phyloP scores from a whole-genome alignment of 2,888 invertebrate species.

The Pemphredon lugubris region DNA sequence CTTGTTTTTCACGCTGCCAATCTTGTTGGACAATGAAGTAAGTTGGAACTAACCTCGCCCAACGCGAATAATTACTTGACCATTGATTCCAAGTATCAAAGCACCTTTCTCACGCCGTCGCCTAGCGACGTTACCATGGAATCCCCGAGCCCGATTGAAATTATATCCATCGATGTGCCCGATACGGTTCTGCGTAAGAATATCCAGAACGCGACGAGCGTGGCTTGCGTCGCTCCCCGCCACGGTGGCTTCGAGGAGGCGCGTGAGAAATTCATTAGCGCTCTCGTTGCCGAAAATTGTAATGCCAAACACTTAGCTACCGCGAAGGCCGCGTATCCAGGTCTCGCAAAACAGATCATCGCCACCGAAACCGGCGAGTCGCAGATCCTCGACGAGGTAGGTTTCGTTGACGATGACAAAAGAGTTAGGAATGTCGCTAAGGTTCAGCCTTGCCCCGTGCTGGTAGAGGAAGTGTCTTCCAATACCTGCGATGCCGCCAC shows the following conservation, averaged over 20 bases:
- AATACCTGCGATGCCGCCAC: constrained; percentile 19
- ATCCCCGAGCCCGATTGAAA: constrained; percentile 81
- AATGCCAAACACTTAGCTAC: constrained; percentile 69
- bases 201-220: constrained; percentile 64
- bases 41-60: constrained; percentile 76
- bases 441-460: constrained; percentile 46
- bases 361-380: constrained; percentile 74
- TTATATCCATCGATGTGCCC: constrained; percentile 71
- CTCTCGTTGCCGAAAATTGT: constrained; percentile 71
- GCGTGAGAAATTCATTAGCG: constrained; percentile 73
- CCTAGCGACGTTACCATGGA: constrained; percentile 83
- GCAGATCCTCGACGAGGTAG: constrained; percentile 76
- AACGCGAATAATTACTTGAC: constrained; percentile 74
- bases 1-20: constrained; percentile 73
- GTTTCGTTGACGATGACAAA: constrained; percentile 63
- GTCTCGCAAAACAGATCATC: constrained; percentile 89
- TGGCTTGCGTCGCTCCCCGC: constrained; percentile 42
- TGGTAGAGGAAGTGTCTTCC: constrained; percentile 29
- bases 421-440: constrained; percentile 47
- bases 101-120: constrained; percentile 82
- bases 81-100: constrained; percentile 74
- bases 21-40: constrained; percentile 73
- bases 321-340: constrained; percentile 83
- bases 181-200: constrained; percentile 73
- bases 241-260: constrained; percentile 78